A percentile compares a stretch with the other conserved stretches of the same genome.
Conservation (phyloP, 64 coral and sea anemone genomes). For the Montipora capricornis region DNA sequence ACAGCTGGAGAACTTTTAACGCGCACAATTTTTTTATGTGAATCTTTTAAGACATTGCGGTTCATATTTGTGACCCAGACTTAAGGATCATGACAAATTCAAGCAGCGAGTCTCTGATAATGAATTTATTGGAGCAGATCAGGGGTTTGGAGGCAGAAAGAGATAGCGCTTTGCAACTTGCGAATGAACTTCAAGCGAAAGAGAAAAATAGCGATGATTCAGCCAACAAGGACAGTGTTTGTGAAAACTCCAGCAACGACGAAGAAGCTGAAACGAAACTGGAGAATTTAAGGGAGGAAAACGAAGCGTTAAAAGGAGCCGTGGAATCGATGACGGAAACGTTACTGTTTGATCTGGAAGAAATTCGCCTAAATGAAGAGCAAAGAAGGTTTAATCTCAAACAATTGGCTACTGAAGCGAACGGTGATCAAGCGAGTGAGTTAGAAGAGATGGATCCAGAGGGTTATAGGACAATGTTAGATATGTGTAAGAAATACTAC, state of each 20-base stretch:
- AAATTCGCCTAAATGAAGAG: conserved; percentile 95
- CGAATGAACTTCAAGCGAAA: conserved; percentile 38
- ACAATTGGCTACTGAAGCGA: conserved; percentile 41
- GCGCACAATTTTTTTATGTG: not conserved
- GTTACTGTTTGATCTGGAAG: conserved; percentile 72
- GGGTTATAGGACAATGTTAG: conserved; percentile 83
- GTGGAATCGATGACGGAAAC: conserved; percentile 60
- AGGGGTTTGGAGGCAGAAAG: conserved; percentile 82
- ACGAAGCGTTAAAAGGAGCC: conserved; percentile 46
- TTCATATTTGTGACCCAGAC: not conserved
- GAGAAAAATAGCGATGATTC: not conserved
- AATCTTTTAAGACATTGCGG: not conserved
- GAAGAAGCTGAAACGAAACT: conserved; percentile 33
- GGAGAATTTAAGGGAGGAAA: conserved; percentile 16
- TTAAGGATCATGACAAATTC: conserved; percentile 53
- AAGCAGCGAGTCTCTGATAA: conserved; percentile 83
- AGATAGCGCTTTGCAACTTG: conserved; percentile 80
- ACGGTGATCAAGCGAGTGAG: not conserved
- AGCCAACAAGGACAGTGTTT: not conserved
- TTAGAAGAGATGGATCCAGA: conserved; percentile 22
- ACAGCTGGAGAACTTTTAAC: not conserved
- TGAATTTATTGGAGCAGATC: conserved; percentile 89
- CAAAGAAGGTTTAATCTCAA: conserved; percentile 91
- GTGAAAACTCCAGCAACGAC: not conserved
- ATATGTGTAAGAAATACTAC: conserved; percentile 95